Conservation (phyloP, 2,888 invertebrate species). For the Troides aeacus region DNA sequence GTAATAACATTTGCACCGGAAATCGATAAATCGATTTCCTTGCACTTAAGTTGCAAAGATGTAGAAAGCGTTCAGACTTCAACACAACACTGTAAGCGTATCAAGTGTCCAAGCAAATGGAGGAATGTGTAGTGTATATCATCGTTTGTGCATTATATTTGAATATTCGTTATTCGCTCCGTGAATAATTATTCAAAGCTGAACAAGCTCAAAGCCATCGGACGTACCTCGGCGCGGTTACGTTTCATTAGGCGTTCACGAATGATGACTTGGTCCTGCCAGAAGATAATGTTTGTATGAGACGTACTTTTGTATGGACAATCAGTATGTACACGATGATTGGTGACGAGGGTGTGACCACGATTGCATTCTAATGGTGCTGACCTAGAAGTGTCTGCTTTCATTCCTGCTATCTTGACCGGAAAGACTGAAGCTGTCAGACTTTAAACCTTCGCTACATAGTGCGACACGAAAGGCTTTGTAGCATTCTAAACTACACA, state of each 20-base stretch:
- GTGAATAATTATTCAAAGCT: conserved; percentile 17
- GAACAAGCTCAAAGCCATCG: conserved; percentile 38
- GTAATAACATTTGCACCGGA: no score
- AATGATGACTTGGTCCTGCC: conserved; percentile 79
- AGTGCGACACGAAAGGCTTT: no score
- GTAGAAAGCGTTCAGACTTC: conserved; percentile 8
- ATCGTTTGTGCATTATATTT: conserved; percentile 23
- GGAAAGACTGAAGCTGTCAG: no score
- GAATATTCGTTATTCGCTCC: conserved; percentile 20
- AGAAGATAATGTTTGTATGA: conserved; percentile 41
- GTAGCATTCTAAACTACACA: no score
- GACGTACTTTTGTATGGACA: conserved; percentile 6
- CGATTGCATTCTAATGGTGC: no score
- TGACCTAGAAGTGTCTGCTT: no score
- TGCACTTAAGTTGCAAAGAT: neutral
- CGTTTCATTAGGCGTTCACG: conserved; percentile 76
- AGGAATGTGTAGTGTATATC: conserved; percentile 1
- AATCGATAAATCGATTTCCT: neutral
- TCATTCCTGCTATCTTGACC: no score
- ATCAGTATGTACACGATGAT: no score
- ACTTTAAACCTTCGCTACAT: no score
- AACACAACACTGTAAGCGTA: no score
- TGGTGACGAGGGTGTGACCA: no score
- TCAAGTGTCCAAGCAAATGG: neutral
- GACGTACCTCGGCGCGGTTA: conserved; percentile 64